phyloP scores from a whole-genome alignment of 2,888 invertebrate genomes.

The Rhimphoctona megacephalus region DNA sequence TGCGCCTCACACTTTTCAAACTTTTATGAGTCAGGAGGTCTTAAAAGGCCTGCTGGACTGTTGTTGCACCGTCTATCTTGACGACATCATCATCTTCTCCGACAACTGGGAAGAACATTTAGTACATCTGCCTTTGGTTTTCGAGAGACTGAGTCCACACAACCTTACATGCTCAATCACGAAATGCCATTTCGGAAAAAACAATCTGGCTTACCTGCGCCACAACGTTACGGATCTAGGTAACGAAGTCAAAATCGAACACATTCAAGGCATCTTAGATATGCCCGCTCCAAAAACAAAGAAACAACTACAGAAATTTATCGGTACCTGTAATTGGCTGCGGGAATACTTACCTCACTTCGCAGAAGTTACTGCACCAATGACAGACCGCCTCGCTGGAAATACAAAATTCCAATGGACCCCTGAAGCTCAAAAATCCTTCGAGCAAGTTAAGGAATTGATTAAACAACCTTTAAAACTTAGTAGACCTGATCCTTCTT shows the following conservation, averaged over 20 bases:
- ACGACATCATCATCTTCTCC: too few species aligned
- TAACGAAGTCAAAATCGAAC: constrained; percentile 7
- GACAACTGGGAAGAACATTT: too few species aligned
- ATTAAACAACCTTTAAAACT: background rate
- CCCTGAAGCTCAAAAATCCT: background rate
- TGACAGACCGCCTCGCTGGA: too few species aligned
- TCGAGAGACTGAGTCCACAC: background rate
- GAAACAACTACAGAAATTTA: constrained; percentile 1
- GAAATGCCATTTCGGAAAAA: constrained; percentile 32
- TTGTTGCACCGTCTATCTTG: too few species aligned
- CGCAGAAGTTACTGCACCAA: constrained; percentile 9
- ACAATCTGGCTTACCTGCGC: background rate
- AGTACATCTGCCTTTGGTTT: too few species aligned
- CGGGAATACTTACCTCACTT: constrained; percentile 37
- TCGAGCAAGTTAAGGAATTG: background rate
- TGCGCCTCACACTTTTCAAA: constrained; percentile 72
- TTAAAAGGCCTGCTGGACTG: too few species aligned
- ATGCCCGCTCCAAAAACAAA: background rate
- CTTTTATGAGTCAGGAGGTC: constrained; percentile 72
- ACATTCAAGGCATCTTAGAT: background rate
- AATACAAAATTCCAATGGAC: constrained; percentile 18
- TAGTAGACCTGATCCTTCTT: background rate
- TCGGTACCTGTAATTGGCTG: constrained; percentile 43
- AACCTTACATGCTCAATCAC: background rate
- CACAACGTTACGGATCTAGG: background rate